phyloP scores from a whole-genome alignment of 2,113 vertebrate genomes.

The Myodes glareolus region DNA sequence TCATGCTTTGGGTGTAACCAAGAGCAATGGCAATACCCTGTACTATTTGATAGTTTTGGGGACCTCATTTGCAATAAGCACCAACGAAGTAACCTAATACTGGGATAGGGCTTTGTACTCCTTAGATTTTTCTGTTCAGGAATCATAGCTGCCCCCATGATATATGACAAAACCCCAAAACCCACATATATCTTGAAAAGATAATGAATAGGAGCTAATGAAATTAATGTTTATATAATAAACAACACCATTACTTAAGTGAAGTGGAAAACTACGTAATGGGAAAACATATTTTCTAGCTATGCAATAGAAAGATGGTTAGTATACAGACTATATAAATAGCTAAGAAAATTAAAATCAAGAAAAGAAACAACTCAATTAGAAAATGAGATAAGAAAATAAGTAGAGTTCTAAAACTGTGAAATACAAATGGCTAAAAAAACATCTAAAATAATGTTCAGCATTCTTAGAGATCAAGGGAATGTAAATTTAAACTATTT shows the following conservation, averaged over 20 bases:
- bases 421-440: not conserved
- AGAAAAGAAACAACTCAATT: not conserved
- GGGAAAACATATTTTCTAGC: not conserved
- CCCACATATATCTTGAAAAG: too few species aligned
- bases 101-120: not conserved
- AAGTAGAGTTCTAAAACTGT: not conserved
- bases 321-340: not conserved
- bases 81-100: not conserved
- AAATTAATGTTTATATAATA: not conserved
- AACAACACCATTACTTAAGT: not conserved
- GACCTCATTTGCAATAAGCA: not conserved
- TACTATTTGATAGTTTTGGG: not conserved
- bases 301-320: not conserved
- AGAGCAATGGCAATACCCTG: not conserved
- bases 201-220: not conserved
- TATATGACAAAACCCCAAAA: not conserved
- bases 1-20: not conserved
- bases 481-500: not conserved
- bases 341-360: not conserved
- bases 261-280: not conserved
- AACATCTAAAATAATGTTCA: not conserved
- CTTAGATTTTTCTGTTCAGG: not conserved
- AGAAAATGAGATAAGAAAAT: not conserved
- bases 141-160: not conserved
- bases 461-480: not conserved